Conservation (phyloP, 2,888 invertebrate species). For the Drosophila atripex region DNA sequence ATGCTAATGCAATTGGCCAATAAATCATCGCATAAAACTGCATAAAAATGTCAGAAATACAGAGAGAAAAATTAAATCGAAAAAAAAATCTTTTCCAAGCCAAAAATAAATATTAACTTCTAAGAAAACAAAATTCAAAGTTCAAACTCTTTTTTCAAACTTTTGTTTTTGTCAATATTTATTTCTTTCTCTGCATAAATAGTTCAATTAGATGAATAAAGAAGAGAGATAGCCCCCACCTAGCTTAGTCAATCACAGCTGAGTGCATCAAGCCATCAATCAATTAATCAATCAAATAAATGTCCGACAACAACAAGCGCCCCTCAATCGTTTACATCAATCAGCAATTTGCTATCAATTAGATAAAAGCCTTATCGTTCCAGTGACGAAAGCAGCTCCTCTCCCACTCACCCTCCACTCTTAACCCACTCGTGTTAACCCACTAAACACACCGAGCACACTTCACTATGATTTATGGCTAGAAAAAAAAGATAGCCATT, state of each 20-base stretch:
- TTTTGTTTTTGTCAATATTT: neutral
- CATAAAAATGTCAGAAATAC: slow-evolving; percentile 49
- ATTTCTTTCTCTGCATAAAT: slow-evolving; percentile 18
- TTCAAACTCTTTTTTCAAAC: neutral
- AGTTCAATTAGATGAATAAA: slow-evolving; percentile 3
- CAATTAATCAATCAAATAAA: slow-evolving; percentile 51
- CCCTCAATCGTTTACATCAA: slow-evolving; percentile 43
- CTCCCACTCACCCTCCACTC: neutral
- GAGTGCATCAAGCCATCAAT: slow-evolving; percentile 49
- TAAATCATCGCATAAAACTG: slow-evolving; percentile 69
- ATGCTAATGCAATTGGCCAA: slow-evolving; percentile 70
- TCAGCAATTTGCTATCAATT: slow-evolving; percentile 43
- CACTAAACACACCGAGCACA: slow-evolving; percentile 9
- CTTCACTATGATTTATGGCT: slow-evolving; percentile 43
- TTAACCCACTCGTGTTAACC: slow-evolving; percentile 15
- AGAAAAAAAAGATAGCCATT: slow-evolving; percentile 16
- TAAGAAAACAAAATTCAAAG: neutral
- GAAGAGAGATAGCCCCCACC: slow-evolving; percentile 43
- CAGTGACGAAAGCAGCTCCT: slow-evolving; percentile 30
- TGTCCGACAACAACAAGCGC: slow-evolving; percentile 25
- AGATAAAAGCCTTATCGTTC: slow-evolving; percentile 38
- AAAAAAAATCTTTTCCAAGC: neutral
- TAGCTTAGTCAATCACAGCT: slow-evolving; percentile 54
- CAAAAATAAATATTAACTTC: neutral
- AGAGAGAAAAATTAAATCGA: neutral